phyloP scores from a whole-genome alignment of 2,113 vertebrate species.

The Scytalopus superciliaris region DNA sequence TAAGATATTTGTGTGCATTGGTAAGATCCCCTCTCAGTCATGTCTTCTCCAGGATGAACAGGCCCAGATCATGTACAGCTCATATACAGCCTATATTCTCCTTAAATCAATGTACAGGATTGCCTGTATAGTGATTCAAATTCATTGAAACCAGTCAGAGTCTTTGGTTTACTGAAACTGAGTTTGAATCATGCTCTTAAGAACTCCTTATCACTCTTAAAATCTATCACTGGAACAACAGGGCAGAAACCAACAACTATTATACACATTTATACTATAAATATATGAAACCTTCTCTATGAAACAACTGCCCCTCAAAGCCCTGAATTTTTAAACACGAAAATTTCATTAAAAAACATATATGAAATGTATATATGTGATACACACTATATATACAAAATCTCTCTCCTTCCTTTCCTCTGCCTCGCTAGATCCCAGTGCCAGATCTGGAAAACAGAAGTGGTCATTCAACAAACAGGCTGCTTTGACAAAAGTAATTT shows the following conservation, averaged over 20 bases:
- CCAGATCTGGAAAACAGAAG: not conserved
- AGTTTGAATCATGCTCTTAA: not conserved
- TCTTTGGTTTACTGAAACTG: not conserved
- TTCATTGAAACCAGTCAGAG: not conserved
- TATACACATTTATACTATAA: not conserved
- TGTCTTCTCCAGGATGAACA: not conserved
- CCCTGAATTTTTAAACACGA: not conserved
- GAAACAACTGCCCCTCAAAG: accelerated
- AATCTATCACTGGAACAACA: not conserved
- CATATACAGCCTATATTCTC: not conserved
- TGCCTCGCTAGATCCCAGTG: not conserved
- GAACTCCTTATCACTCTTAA: not conserved
- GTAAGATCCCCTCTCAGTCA: not conserved
- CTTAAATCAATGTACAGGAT: not conserved
- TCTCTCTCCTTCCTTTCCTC: not conserved
- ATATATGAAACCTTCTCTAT: not conserved
- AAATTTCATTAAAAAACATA: not conserved
- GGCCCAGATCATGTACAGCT: not conserved
- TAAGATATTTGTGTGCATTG: not conserved
- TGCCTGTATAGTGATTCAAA: not conserved
- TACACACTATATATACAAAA: not conserved
- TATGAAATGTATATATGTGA: not conserved
- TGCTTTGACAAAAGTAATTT: not conserved
- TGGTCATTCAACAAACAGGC: not conserved
- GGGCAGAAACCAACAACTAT: not conserved